Evolutionary conservation across 2,888 invertebrate genomes (phyloP).

Genomic region (Sinodicranocentrus sp.): DNA sequence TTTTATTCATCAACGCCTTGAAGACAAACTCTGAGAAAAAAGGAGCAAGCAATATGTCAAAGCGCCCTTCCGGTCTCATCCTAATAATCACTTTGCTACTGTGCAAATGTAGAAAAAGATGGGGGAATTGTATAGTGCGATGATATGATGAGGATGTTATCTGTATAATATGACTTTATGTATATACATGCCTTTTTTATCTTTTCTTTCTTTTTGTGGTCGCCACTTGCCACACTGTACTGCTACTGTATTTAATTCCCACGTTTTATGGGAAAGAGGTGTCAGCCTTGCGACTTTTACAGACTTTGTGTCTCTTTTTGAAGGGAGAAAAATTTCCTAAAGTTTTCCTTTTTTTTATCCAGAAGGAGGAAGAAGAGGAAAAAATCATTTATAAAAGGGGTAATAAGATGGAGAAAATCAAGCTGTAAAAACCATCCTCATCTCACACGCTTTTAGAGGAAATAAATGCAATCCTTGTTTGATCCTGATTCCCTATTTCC

Average conservation of each 20-base stretch:
- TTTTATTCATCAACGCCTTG: constrained; percentile 43
- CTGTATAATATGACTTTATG: not conserved
- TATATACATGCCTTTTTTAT: not conserved
- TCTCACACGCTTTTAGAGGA: not conserved
- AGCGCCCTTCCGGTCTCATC: constrained; percentile 41
- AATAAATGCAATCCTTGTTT: not conserved
- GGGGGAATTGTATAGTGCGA: not conserved
- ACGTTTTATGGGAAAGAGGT: constrained; percentile 50
- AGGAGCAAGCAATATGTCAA: constrained; percentile 12
- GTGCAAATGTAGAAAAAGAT: not conserved
- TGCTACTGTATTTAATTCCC: constrained; percentile 34
- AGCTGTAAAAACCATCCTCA: not conserved
- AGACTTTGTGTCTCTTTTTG: not conserved
- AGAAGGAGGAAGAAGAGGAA: not conserved
- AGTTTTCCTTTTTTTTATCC: not conserved
- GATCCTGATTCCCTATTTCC: not conserved
- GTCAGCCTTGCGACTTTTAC: constrained; percentile 17
- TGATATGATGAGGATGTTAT: not conserved
- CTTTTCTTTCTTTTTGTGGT: constrained; percentile 10
- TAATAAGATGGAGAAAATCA: too few species aligned
- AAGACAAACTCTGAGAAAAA: constrained; percentile 5
- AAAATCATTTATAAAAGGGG: not conserved
- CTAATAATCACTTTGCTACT: not conserved
- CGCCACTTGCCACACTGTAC: constrained; percentile 17
- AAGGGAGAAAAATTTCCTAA: too few species aligned